A percentile compares a stretch with the other conserved stretches of the same genome.
These are phyloP conservation scores for Diadegma fenestrale DNA, from an alignment of 2,888 invertebrate genomes.

Conservation along the genomic window DNA sequence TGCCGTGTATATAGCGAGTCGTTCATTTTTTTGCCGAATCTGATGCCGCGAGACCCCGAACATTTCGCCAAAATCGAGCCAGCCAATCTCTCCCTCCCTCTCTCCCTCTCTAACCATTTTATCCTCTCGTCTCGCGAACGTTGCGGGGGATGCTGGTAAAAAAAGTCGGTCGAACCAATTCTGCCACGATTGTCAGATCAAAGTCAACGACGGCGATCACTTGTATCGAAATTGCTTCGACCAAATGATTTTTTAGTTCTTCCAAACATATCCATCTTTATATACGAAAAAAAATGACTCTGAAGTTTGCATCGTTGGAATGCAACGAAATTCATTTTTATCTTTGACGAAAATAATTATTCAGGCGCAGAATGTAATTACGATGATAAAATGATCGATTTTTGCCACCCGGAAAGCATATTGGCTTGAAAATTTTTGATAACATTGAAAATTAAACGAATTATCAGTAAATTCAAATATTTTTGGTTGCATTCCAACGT, in stretches of 20 bases:
- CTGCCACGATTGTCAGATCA: conserved; percentile 60
- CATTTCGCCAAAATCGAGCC: conserved; percentile 55
- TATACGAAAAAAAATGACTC: conserved; percentile 18
- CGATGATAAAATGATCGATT: no score
- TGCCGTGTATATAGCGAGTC: conserved; percentile 34
- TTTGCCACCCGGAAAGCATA: no score
- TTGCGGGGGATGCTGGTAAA: conserved; percentile 9
- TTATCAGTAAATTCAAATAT: no score
- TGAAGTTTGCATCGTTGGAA: no score
- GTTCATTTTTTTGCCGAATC: conserved; percentile 45
- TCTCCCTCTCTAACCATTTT: conserved; percentile 6
- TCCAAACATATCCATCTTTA: conserved; percentile 13
- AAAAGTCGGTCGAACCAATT: conserved; percentile 60
- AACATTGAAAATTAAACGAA: no score
- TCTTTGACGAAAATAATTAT: no score
- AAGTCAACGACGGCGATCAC: conserved; percentile 45
- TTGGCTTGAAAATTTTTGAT: no score
- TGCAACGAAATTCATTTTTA: no score
- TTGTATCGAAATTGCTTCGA: conserved; percentile 61
- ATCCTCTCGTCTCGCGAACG: conserved; percentile 24
- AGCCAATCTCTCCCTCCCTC: conserved; percentile 27
- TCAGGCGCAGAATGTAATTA: no score
- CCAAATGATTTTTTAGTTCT: conserved; percentile 57
- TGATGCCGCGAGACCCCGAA: conserved; percentile 22
- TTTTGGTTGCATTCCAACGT: no score